Evolutionary conservation across 1,140 invertebrate genomes (phyloP).

Genomic region (Pseudomyrmex sp.): DNA sequence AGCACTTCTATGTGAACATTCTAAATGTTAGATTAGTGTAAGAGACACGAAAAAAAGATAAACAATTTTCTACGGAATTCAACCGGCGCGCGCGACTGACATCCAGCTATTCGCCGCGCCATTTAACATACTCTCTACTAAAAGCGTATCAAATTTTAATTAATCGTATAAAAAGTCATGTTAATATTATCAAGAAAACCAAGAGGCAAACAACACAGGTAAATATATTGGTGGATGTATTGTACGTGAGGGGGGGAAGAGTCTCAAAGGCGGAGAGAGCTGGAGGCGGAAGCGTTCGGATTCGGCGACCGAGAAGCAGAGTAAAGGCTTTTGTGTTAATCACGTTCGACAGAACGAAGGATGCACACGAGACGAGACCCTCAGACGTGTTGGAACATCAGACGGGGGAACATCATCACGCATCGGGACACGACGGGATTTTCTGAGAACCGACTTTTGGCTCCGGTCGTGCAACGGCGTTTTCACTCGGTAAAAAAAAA

Average conservation of each 20-base stretch:
- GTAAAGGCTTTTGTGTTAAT: slow-evolving; percentile 64
- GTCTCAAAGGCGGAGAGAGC: slow-evolving; percentile 15
- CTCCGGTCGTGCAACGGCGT: slow-evolving; percentile 58
- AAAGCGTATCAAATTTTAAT: slow-evolving; percentile 56
- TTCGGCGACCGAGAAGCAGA: slow-evolving; percentile 59
- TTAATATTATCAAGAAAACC: slow-evolving; percentile 80
- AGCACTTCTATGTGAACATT: slow-evolving; percentile 49
- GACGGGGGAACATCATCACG: neutral
- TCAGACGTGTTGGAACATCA: slow-evolving; percentile 36
- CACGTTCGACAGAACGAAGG: slow-evolving; percentile 67
- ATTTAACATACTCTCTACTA: slow-evolving; percentile 62
- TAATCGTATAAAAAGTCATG: slow-evolving; percentile 68
- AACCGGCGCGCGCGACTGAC: slow-evolving; percentile 15
- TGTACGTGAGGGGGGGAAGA: neutral
- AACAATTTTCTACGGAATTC: slow-evolving; percentile 60
- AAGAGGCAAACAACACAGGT: slow-evolving; percentile 81
- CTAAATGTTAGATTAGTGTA: slow-evolving; percentile 67
- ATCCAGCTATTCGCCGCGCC: slow-evolving; percentile 53
- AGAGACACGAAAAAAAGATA: slow-evolving; percentile 47
- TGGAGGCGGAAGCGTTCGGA: slow-evolving; percentile 62
- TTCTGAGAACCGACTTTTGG: slow-evolving; percentile 28
- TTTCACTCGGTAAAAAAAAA: neutral
- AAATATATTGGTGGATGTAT: slow-evolving; percentile 46
- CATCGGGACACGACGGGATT: slow-evolving; percentile 24
- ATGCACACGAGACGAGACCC: slow-evolving; percentile 70